Evolutionary conservation across 2,113 vertebrate species (phyloP), one percentile per base, ranked within the genome.

Genomic region (Triplophysa rosa): DNA sequence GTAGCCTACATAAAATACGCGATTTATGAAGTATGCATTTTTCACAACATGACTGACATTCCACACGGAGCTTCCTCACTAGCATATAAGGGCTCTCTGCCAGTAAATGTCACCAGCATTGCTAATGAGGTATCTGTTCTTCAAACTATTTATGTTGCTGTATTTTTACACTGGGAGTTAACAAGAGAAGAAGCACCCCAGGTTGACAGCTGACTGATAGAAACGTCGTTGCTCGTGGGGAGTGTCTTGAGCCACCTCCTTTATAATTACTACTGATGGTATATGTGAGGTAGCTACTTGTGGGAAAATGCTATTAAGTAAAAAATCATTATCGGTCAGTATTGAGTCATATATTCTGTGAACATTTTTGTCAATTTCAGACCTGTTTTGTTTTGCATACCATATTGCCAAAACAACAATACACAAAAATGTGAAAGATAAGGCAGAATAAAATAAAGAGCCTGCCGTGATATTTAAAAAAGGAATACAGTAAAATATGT

Each of bases 201-300:
- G 26, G 52, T 78, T 78, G 80, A 80, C 80, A 82, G 72, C 23
- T 78, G 77, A 82, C 65, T 63, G 82, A 81, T 84, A 76, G 23
- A 33, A 72, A 67, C 24, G 37, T 52, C 56, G 8, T 10, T 37
- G 49, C 19, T 79, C 17, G 17, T 23, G 42, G 68, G 67, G 58
- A 65, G 77, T 42, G 52, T 62, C 61, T 79, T 61, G 26, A 78
- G 47, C 62, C 14, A 45, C 52, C 64, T 77, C n/a, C 8, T 40
- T 75, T 75, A 7, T 26, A 37, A 42, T 21, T 45, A 29, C 16
- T 26, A 40, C 66, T 71, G 17, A 11, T 56, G 12, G 12, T 17
- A 78, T 17, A 78, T 17, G 13, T 19, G 54, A 17, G 40, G 40
- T 63, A 5, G n/a, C 23, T 74, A 19, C 26, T 23, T 5, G 33